Evolutionary conservation across 2,113 vertebrate genomes (phyloP), one percentile per base, ranked within the genome.

Genomic region (Ellobius talpinus): DNA sequence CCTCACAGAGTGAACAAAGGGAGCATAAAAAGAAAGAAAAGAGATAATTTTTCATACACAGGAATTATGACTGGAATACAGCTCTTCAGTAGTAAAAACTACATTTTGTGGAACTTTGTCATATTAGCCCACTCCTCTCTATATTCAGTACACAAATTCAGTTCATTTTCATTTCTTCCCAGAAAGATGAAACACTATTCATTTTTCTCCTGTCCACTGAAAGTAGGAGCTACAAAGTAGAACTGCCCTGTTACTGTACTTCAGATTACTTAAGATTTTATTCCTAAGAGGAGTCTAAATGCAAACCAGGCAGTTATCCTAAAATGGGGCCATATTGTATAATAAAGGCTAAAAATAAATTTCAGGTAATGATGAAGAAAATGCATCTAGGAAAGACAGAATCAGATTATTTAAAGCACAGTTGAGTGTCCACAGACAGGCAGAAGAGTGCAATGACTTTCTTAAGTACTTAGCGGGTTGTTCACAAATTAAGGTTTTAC

Each of bases 321-420:
- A n/a, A 4, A 65, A 65, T 65, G 14, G 61, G 21, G 16, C 17
- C 39, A 23, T 42, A 36, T 23, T 86, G 0, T 87, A 76, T 55
- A 45, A 47, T 52, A 42, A 86, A 86, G 86, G 33, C 19, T 74
- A 95, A 92, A 96, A 78, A 47, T 92, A 92, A 93, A 42, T 82
- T 23, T 73, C 77, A 90, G 42, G 36, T 2, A 58, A 88, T 47
- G 89, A 14, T 29, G 12, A 77, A n/a, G 5, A 88, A 47, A 14
- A 24, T 77, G 8, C 23, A 63, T 93, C 63, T 77, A 8, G 14
- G 36, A 72, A 23, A 2, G 26, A 36, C 88, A 90, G 72, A 16
- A 45, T 24, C 68, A 21, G 65, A 72, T 86, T 55, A 82, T 55
- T 2, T 87, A 23, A 91, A 77, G 33, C 65, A 36, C 26, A 79